Percentiles rank a stretch among this genome's conserved stretches.
Conservation (phyloP, 2,888 invertebrate genomes). For the Chrysodeixis includens region DNA sequence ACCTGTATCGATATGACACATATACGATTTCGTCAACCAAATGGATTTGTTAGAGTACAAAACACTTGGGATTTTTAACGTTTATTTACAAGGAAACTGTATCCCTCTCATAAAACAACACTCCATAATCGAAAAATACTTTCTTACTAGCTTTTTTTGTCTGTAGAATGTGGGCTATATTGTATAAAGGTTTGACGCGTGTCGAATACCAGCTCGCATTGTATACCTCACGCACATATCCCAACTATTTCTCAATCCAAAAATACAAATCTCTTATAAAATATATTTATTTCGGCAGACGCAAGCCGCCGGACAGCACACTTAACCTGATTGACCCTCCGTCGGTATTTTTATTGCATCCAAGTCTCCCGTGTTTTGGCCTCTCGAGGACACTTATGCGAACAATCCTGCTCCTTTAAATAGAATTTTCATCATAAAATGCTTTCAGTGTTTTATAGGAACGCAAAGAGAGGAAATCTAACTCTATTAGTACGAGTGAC, state of each 20-base stretch:
- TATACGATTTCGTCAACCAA: not conserved
- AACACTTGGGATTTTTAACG: not conserved
- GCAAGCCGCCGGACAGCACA: slow-evolving; percentile 76
- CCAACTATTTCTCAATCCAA: slow-evolving; percentile 75
- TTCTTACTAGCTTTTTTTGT: slow-evolving; percentile 48
- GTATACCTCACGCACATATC: slow-evolving; percentile 57
- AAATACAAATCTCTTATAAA: slow-evolving; percentile 77
- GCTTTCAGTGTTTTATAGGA: slow-evolving; percentile 58
- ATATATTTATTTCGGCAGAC: slow-evolving; percentile 74
- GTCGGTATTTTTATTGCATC: slow-evolving; percentile 83
- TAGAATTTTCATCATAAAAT: slow-evolving; percentile 64
- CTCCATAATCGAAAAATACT: slow-evolving; percentile 7
- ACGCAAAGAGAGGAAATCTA: slow-evolving; percentile 52
- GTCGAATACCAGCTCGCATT: slow-evolving; percentile 48
- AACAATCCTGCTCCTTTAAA: slow-evolving; percentile 63
- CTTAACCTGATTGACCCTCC: slow-evolving; percentile 84
- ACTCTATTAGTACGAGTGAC: slow-evolving; percentile 51
- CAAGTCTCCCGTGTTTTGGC: slow-evolving; percentile 64
- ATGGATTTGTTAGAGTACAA: not conserved
- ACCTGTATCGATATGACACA: not conserved
- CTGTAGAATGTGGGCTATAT: slow-evolving; percentile 51
- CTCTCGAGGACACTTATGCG: slow-evolving; percentile 67
- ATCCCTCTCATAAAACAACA: not conserved
- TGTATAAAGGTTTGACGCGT: slow-evolving; percentile 37
- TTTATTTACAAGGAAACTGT: not conserved